Base-by-base conservation (phyloP, 2,797 vertebrate species). In the Phataginus tetradactyla region DNA sequence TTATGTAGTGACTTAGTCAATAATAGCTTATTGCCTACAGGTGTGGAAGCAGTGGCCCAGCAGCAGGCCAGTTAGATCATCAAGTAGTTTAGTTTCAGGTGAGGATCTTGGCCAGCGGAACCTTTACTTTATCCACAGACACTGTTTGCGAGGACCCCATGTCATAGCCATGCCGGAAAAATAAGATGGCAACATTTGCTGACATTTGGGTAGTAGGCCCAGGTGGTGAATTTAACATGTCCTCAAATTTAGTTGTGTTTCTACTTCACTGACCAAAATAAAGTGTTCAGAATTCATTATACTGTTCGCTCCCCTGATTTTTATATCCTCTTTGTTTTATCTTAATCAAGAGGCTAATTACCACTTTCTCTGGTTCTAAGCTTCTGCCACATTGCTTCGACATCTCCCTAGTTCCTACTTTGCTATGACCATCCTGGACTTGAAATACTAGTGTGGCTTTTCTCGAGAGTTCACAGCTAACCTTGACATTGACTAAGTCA, bases 271-370 rank as follows among this genome's bases (percentile, higher is more conserved):
- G 72, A 63, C 29, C 61, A 57, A 95, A 90, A 91, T 61, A 69
- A 92, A 96, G 17, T 75, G 59, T 91, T 90, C 12, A 6, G 23
- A 93, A 86, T 93, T 96, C 53, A 66, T 94, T 92, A 89, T 14
- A 69, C 10, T 39, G 42, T 86, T 94, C 59, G 45, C 18, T 86
- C 14, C 23, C 39, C n/a, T 93, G 83, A 49, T 78, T 90, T 94
- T 93, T 87, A 83, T 71, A 57, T 86, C 25, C 1, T 85, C 29
- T 92, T 64, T 79, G 75, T 96, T 87, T 63, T 94, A 95, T 92
- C 71, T 93, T 94, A 66, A 84, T 80, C 83, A 86, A 77, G 59
- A 83, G 77, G n/a, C 15, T 86, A n/a, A n/a, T 86, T 89, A 77
- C 15, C 39, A 72, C 53, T 93, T 89, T 93, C 75, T 79, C 27